These are phyloP conservation scores for Homalodisca vitripennis DNA, from an alignment of 1,140 invertebrate genomes.

Conservation along the genomic window DNA sequence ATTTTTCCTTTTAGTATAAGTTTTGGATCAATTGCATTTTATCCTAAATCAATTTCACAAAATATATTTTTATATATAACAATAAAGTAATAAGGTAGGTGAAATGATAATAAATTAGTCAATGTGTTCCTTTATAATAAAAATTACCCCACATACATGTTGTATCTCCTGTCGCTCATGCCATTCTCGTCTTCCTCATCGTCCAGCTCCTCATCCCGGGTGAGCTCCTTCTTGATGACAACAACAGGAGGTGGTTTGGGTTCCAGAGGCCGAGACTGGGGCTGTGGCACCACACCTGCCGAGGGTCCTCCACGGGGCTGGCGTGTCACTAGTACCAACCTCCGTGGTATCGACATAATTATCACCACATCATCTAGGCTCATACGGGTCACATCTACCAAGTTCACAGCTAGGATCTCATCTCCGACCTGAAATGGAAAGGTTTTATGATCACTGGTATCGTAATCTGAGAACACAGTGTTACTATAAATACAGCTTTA, in stretches of 20 bases:
- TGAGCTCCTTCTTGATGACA: constrained; percentile 87
- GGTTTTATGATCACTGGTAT: no score
- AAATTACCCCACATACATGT: not conserved
- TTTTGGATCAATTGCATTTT: no score
- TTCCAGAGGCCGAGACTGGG: constrained; percentile 51
- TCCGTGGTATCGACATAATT: constrained; percentile 96
- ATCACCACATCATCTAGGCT: constrained; percentile 98
- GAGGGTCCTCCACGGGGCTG: constrained; percentile 46
- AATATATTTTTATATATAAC: no score
- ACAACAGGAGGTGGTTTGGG: constrained; percentile 90
- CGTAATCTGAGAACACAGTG: no score
- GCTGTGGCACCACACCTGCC: constrained; percentile 28
- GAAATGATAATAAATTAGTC: no score
- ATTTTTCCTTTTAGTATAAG: no score
- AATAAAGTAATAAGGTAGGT: no score
- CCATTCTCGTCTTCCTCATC: constrained; percentile 39
- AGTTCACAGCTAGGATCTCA: constrained; percentile 96
- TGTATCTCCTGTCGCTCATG: constrained; percentile 21
- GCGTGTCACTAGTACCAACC: constrained; percentile 89
- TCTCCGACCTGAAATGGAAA: constrained; percentile 96
- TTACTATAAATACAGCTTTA: no score
- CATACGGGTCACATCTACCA: constrained; percentile 97
- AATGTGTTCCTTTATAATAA: not conserved
- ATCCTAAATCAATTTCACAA: no score
- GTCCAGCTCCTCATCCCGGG: constrained; percentile 68